These are phyloP conservation scores for Drosophila macrospina DNA, from an alignment of 2,888 invertebrate genomes.

Conservation along the genomic window DNA sequence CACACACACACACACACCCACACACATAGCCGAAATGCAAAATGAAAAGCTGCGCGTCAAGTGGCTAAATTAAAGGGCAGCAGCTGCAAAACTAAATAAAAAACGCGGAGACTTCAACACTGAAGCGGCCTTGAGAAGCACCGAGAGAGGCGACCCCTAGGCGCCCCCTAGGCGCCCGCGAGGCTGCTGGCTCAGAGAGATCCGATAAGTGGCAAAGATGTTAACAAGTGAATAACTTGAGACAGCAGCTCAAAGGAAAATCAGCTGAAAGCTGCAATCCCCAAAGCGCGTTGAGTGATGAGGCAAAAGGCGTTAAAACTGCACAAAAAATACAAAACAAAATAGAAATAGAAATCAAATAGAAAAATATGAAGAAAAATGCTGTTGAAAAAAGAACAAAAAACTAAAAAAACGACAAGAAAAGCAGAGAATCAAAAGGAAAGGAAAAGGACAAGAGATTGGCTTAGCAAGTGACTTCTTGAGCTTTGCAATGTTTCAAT, in stretches of 20 bases:
- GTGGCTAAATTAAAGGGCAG: conserved; percentile 1
- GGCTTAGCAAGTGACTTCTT: too few species aligned
- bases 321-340: too few species aligned
- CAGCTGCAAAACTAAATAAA: background rate
- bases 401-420: too few species aligned
- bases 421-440: too few species aligned
- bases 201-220: conserved; percentile 9
- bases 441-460: too few species aligned
- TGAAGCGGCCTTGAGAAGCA: conserved; percentile 5
- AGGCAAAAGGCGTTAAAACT: background rate
- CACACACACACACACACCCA: conserved; percentile 11
- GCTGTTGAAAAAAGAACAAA: background rate
- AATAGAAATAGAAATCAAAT: background rate
- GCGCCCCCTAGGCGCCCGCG: too few species aligned
- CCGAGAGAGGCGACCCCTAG: background rate
- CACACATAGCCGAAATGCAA: conserved; percentile 5
- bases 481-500: too few species aligned
- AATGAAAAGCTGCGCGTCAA: background rate
- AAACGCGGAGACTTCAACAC: background rate
- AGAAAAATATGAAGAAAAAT: background rate
- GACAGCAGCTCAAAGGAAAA: background rate
- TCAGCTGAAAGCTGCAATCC: too few species aligned
- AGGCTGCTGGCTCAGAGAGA: background rate
- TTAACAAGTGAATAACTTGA: conserved; percentile 7
- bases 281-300: too few species aligned